These are phyloP conservation scores for Anguilla megastoma DNA, from an alignment of 2,797 vertebrate genomes.

Conservation along the genomic window DNA sequence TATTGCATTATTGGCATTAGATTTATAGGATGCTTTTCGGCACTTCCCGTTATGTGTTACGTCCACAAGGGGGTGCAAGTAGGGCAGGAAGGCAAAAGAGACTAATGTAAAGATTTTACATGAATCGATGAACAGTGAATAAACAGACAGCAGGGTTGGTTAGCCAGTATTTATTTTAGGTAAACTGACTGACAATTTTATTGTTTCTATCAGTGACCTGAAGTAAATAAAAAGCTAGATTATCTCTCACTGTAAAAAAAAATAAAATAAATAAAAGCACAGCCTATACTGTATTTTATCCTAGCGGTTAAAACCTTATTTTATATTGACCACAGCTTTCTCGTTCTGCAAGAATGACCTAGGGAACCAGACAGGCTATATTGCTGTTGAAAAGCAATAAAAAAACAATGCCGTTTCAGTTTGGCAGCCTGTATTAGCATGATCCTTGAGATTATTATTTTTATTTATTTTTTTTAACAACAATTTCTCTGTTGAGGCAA, in stretches of 20 bases:
- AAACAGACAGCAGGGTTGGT: not conserved
- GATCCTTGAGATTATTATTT: too few species aligned
- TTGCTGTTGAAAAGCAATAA: not conserved
- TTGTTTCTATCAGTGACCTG: not conserved
- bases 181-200: not conserved
- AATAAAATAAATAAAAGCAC: too few species aligned
- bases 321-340: not conserved
- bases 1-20: not conserved
- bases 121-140: not conserved
- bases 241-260: not conserved
- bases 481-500: too few species aligned
- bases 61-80: not conserved
- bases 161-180: not conserved
- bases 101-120: not conserved
- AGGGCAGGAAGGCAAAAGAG: not conserved
- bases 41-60: not conserved
- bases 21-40: not conserved
- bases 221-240: not conserved
- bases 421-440: too few species aligned
- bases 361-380: not conserved
- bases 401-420: not conserved
- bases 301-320: not conserved
- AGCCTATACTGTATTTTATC: not conserved
- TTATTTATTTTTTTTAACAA: too few species aligned
- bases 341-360: not conserved